phyloP scores from a whole-genome alignment of 1,140 invertebrate species.

The Cryptotermes secundus region DNA sequence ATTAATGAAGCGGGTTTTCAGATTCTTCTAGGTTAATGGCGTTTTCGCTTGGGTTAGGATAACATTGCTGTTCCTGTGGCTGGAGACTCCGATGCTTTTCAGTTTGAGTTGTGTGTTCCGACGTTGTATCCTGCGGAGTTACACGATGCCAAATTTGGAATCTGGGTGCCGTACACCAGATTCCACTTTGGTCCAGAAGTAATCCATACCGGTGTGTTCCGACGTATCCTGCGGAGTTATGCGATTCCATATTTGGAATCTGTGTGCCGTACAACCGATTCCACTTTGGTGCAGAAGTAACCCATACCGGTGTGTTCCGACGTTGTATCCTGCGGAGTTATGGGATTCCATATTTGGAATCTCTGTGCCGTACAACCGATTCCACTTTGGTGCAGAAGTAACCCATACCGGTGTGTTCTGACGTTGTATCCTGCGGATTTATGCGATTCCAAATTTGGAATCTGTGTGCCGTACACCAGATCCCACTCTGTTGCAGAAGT shows the following conservation, averaged over 20 bases:
- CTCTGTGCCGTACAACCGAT: not conserved
- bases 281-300: too few species aligned
- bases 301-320: not conserved
- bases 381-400: too few species aligned
- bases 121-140: too few species aligned
- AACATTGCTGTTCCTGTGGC: not conserved
- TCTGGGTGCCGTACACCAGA: not conserved
- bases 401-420: not conserved
- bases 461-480: not conserved
- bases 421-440: too few species aligned
- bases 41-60: not conserved
- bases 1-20: constrained; percentile 3
- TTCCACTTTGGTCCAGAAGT: too few species aligned
- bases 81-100: not conserved
- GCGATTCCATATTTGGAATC: not conserved
- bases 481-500: too few species aligned
- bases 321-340: too few species aligned
- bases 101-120: not conserved
- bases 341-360: not conserved
- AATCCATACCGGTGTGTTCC: not conserved
- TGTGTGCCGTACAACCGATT: not conserved
- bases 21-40: not conserved
- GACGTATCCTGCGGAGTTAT: too few species aligned
- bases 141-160: not conserved
- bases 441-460: not conserved